Evolutionary conservation across 2,797 vertebrate genomes (phyloP), one percentile per base, ranked within the genome.

Genomic region (Cyprinella venusta): DNA sequence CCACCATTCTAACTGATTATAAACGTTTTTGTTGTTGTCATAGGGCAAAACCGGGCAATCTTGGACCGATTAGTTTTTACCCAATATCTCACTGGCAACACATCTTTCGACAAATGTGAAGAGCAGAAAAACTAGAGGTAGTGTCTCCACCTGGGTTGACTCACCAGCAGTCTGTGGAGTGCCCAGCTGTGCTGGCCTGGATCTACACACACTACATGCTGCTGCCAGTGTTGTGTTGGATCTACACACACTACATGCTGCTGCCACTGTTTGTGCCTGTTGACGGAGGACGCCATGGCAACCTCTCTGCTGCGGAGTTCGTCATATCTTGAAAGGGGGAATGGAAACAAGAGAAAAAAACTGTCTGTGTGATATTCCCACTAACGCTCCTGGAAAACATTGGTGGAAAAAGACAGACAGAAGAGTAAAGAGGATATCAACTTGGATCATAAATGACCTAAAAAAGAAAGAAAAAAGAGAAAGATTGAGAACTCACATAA

Each of bases 301-400:
- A 89, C 87, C 13, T 24, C 79, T 83, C 77, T 24, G 77, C 87
- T 3, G 84, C 40, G 81, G 74, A 84, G 87, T 72, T 86, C 69
- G 59, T 86, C 85, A 87, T 87, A 88, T 88, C 88, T 88, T 86
- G 85, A 89, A 74, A 84, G 76, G 48, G 68, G 82, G 78, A 85
- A 86, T 84, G 81, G 85, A 86, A 88, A 88, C 65, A 67, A 75
- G 45, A 52, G 40, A 84, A 70, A 85, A 70, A 38, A 52, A 84
- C 36, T 0, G 50, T 42, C 79, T 85, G 48, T 77, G 59, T 70
- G 78, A 80, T 76, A 79, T 84, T 83, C 85, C 79, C 81, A 82
- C 83, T 87, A 75, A 68, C 80, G 48, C 70, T 84, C 78, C 42
- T 81, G 84, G 81, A 85, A 86, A 85, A 84, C 81, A 56, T 67